phyloP scores from a whole-genome alignment of 2,888 invertebrate species.

The Polymixis flavicincta region DNA sequence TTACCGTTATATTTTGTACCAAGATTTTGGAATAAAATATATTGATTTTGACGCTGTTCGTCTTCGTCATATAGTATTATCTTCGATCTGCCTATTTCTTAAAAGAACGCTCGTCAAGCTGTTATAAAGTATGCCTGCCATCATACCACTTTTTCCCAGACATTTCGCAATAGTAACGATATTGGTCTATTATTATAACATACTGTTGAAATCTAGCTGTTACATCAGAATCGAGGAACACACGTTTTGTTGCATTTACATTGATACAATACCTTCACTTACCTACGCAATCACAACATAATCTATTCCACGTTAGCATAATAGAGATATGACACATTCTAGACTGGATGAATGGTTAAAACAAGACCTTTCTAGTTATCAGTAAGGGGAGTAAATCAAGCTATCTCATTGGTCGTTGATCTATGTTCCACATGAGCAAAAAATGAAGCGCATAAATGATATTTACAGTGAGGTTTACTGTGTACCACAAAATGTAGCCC shows the following conservation, averaged over 20 bases:
- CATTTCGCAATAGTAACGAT: background rate
- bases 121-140: background rate
- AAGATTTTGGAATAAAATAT: too few relatives aligned
- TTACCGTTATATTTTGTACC: too few relatives aligned
- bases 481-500: background rate
- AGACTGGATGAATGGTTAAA: background rate
- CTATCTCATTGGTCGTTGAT: too few relatives aligned
- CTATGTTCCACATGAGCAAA: too few relatives aligned
- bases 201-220: constrained; percentile 14
- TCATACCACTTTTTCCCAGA: background rate
- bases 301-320: constrained; percentile 37
- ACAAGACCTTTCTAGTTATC: background rate
- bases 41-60: too few relatives aligned
- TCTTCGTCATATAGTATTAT: too few relatives aligned
- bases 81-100: background rate
- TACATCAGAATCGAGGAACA: constrained; percentile 22
- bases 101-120: background rate
- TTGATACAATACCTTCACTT: background rate
- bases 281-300: constrained; percentile 28
- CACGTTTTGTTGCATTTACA: constrained; percentile 37
- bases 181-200: constrained; percentile 18
- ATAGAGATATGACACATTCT: constrained; percentile 58
- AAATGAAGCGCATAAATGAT: too few relatives aligned
- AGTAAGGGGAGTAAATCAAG: too few relatives aligned
- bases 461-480: too few relatives aligned